Evolutionary conservation across 1,140 invertebrate genomes (phyloP), one percentile per base, ranked within the genome.

Genomic region (Ephestia elutella): DNA sequence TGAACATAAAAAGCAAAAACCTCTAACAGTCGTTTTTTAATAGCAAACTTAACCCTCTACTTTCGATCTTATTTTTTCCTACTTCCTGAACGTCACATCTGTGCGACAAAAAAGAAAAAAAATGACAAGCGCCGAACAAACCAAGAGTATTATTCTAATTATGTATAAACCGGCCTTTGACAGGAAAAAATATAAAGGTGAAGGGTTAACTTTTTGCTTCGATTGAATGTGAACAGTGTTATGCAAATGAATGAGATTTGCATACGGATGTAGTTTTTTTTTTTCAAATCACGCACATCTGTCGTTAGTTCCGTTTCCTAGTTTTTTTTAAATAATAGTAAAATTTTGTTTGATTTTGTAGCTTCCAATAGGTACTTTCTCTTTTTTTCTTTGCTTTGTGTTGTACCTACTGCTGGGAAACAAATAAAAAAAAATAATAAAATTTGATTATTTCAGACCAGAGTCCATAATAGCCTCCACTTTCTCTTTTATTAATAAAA

Each of bases 211-310:
- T 44, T 44, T 44, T 44, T 44, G 38, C 38, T 44, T 17, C 38
- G n/a, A 44, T 15, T 44, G 38, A 44, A 44, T 15, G 38, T 10
- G 38, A 44, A 17, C 30, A 32, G 38, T 44, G 38, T 44, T 44
- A 44, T 44, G 38, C 38, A 44, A 44, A 44, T 44, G 38, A 44
- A 44, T 15, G 38, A 44, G 38, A 44, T 44, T 44, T 44, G 38
- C 38, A 44, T 44, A 44, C 15, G 38, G 38, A 44, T 44, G 38
- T 44, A 44, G 38, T 15, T 44, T 44, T 44, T 44, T 44, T 44
- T 44, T 44, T 44, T 44, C 15, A 44, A 44, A 44, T 44, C 38
- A 44, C 38, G 38, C 38, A 44, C 38, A 44, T 44, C 38, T 44
- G n/a, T 44, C 38, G 38, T 15, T 44, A 15, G 38, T 44, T 44